Evolutionary conservation across 2,113 vertebrate species (phyloP), one percentile per base, ranked within the genome.

Genomic region (Podocnemis expansa): DNA sequence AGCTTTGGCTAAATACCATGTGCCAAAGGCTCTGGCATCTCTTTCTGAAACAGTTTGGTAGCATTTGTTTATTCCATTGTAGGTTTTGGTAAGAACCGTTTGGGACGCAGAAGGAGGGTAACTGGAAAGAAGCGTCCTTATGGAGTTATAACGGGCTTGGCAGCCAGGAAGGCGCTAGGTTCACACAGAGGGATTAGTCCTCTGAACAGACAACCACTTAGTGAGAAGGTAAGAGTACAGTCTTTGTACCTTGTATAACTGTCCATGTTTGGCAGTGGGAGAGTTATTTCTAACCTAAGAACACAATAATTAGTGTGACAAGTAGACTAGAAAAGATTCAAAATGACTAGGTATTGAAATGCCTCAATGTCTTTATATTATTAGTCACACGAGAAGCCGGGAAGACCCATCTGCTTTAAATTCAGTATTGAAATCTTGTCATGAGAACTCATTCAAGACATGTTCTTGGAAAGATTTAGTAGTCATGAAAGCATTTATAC

Each of bases 141-240:
- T 0, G 98, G 99, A 92, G 98, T 99, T 38, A 98, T 99, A 93
- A 99, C 99, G 1, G 99, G 99, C 7, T 98, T 99, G 95, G 99
- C 99, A 41, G 98, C 99, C 52, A 98, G 98, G 89, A 99, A 99
- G 82, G 97, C 98, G 5, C 63, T 98, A 31, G 97, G 98, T 8
- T 95, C 99, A 84, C 97, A 97, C 80, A 99, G 98, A 92, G 98
- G 99, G 63, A 80, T 98, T 86, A 98, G 98, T 67, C 98, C 98
- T n/a, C 94, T 99, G 75, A 99, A 98, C 98, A 98, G 99, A 93
- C 96, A 98, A n/a, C 96, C 98, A 2, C 90, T 98, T 38, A 98
- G 91, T n/a, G 98, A 99, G 96, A 99, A 99, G 98, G 97, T 98
- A 97, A 89, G 29, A 34, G 43, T 31, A 29, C 52, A 38, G 2